Conservation (phyloP, 2,888 invertebrate genomes). For the Leptinotarsa peninsularis region DNA sequence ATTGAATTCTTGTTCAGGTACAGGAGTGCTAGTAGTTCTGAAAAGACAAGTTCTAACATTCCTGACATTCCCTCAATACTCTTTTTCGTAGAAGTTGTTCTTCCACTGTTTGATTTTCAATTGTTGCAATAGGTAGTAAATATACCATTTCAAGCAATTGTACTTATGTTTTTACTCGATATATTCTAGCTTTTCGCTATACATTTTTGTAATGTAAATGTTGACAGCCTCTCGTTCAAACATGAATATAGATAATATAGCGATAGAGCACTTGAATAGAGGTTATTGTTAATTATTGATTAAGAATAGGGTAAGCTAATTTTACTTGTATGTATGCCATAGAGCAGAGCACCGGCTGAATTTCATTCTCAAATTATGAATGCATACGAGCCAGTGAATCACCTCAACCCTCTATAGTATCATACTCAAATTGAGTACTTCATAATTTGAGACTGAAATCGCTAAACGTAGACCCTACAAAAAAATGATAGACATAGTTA, state of each 20-base stretch:
- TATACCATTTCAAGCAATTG: constrained; percentile 43
- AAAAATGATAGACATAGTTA: constrained; percentile 26
- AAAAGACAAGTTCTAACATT: constrained; percentile 3
- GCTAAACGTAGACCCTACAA: constrained; percentile 24
- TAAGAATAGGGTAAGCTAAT: constrained; percentile 59
- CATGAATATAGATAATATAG: constrained; percentile 51
- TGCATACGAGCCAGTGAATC: constrained; percentile 44
- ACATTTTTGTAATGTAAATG: constrained; percentile 40
- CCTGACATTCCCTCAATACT: neutral
- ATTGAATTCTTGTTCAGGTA: neutral
- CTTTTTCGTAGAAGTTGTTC: constrained; percentile 48
- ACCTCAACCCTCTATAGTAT: constrained; percentile 43
- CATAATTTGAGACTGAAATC: constrained; percentile 40
- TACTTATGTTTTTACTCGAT: constrained; percentile 56
- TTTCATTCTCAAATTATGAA: constrained; percentile 44
- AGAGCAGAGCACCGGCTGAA: constrained; percentile 49
- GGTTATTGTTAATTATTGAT: constrained; percentile 66
- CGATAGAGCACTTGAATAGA: constrained; percentile 57
- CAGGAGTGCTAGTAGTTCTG: constrained; percentile 2
- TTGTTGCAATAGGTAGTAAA: constrained; percentile 47
- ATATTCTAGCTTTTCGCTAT: constrained; percentile 57
- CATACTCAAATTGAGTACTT: constrained; percentile 29
- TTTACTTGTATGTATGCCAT: constrained; percentile 59
- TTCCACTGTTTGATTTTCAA: constrained; percentile 49
- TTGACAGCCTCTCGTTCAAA: constrained; percentile 36